Evolutionary conservation across 2,888 invertebrate genomes (phyloP).

Genomic region (Brenthis hecate): DNA sequence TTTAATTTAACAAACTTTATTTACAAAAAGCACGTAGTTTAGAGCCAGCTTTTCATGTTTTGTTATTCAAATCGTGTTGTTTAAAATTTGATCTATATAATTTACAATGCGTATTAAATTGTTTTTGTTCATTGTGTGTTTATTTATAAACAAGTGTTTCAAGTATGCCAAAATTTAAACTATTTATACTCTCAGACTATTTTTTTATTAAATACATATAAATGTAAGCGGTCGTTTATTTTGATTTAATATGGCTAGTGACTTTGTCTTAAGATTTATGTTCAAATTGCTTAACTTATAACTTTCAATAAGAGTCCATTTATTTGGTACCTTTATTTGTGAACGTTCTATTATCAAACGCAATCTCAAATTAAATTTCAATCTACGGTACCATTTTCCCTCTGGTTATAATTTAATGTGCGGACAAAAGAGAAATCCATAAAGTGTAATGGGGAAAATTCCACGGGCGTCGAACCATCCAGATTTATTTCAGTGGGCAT

Average conservation of each 20-base stretch:
- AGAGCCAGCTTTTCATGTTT: too few species aligned
- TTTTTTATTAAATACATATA: too few species aligned
- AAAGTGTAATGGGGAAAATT: constrained; percentile 77
- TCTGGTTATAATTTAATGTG: constrained; percentile 75
- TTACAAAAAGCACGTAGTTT: background rate
- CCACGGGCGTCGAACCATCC: constrained; percentile 65
- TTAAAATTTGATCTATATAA: too few species aligned
- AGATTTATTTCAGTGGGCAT: constrained; percentile 71
- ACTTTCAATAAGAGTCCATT: constrained; percentile 40
- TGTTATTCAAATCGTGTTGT: too few species aligned
- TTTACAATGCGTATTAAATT: too few species aligned
- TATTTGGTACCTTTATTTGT: constrained; percentile 47
- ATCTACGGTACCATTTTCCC: constrained; percentile 60
- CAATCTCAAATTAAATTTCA: constrained; percentile 65
- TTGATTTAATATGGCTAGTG: background rate
- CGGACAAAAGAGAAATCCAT: constrained; percentile 74
- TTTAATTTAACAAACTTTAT: constrained; percentile 44
- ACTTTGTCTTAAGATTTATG: background rate
- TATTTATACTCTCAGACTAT: too few species aligned
- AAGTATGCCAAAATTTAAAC: too few species aligned
- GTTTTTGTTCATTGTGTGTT: too few species aligned
- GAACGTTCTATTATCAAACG: constrained; percentile 47
- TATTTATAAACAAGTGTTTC: too few species aligned
- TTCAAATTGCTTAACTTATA: background rate
- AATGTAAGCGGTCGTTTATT: too few species aligned